Base-by-base conservation (phyloP, 2,113 vertebrate genomes). In the Austrofundulus limnaeus region DNA sequence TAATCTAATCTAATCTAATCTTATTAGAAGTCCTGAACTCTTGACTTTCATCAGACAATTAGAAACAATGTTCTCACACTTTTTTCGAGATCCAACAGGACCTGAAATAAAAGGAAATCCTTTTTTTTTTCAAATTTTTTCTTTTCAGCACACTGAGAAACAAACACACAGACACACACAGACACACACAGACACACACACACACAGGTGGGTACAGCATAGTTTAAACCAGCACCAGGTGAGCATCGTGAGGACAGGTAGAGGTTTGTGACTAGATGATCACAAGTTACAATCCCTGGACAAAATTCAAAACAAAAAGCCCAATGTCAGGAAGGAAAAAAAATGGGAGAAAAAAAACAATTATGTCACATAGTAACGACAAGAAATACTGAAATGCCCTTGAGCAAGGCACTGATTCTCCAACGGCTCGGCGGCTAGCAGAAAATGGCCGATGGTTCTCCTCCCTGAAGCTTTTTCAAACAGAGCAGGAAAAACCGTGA, bases 371-470 rank as follows among this genome's bases (percentile, higher is more conserved):
- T 61, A 41, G 54, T 13, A 37, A 76, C 64, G 24, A 69, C 6
- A 8, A 78, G 51, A 13, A 66, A 62, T 57, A 67, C 42, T 59
- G 58, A 83, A 76, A 71, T 78, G 78, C 83, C 86, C 85, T 78
- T 28, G 67, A 88, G 76, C 88, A 89, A 89, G 88, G 85, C 87
- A 89, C 87, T 80, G 82, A 74, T 85, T 64, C 73, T 70, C 64
- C 64, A 0, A 51, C 52, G 39, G 69, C 66, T 72, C 66, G 1
- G 31, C 31, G 31, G 31, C 8, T 61, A 45, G 75, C 75, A 52
- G 70, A 68, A 46, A 52, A 34, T 57, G 80, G 71, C 66, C 13
- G 57, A 66, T 62, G 41, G 58, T 57, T 75, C 73, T 72, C 52
- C 28, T 43, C 24, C 47, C 13, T 21, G 3, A 45, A 45, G 67